Evolutionary conservation across 2,113 vertebrate genomes (phyloP), one percentile per base, ranked within the genome.

Genomic region (Pelusios castaneus): DNA sequence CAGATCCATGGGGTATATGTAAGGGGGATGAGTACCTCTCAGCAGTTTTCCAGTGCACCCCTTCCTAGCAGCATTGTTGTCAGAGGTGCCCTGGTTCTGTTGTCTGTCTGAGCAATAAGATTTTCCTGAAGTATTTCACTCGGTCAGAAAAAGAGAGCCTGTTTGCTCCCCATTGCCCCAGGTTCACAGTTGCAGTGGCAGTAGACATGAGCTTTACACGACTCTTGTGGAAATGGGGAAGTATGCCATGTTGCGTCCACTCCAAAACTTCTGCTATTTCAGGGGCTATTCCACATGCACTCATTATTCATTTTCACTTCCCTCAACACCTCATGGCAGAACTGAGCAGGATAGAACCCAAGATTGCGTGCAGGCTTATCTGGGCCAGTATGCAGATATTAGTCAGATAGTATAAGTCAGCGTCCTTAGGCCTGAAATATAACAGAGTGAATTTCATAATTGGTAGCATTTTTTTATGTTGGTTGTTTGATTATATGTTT

Each of bases 321-420:
- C 89, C 78, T 29, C 47, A 82, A 11, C 49, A 54, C 12, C 25
- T 21, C 12, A 1, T 7, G 54, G 89, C 84, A 87, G 89, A 81
- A 91, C 56, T 43, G 12, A 27, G 31, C 11, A 19, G 89, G 29
- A 10, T 70, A 16, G 80, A 90, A 73, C 79, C 4, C 63, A 1
- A 88, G 75, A 56, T 88, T 1, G 85, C 85, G 88, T 89, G 78
- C 7, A 6, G 93, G 41, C 86, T 58, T 43, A 90, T 76, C 51
- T 51, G 63, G 88, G 79, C 81, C 2, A 13, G 2, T 1, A 85
- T 86, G 43, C 1, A 4, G 52, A 45, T 87, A 10, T 60, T 56
- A 80, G 85, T 96, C 82, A 92, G 91, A 7, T 89, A 34, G 82
- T 41, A 91, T 94, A n/a, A 43, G 55, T 10, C 38, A 8, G 75